Evolutionary conservation across 2,113 vertebrate species (phyloP).

Genomic region (Rhinoptilus africanus): DNA sequence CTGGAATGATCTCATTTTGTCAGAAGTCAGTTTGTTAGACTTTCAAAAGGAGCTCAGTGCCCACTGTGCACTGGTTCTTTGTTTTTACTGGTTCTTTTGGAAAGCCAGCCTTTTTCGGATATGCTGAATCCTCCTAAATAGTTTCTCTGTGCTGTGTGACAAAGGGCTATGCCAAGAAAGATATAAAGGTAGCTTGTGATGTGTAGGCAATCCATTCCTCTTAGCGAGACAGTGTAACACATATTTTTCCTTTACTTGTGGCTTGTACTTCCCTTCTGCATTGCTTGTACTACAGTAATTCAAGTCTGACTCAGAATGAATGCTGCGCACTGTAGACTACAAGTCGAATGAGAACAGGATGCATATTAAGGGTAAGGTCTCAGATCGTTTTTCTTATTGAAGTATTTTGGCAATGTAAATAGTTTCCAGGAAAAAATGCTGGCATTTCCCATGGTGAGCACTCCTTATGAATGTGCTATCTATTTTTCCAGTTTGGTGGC

Average conservation of each 20-base stretch:
- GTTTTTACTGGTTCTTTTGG: not conserved
- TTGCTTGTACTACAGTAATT: conserved; percentile 45
- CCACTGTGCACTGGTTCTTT: conserved; percentile 5
- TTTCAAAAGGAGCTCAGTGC: not conserved
- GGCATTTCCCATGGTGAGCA: not conserved
- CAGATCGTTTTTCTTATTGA: conserved; percentile 57
- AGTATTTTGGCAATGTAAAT: conserved; percentile 19
- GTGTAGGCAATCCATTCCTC: conserved; percentile 36
- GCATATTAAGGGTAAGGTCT: not conserved
- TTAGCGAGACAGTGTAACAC: conserved; percentile 16
- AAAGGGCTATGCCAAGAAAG: conserved; percentile 46
- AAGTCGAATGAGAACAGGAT: conserved; percentile 36
- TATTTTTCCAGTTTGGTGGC: conserved; percentile 50
- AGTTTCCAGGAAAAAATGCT: conserved; percentile 13
- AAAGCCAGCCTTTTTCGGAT: not conserved
- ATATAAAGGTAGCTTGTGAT: conserved; percentile 57
- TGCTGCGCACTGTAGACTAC: conserved; percentile 40
- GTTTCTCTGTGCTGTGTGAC: conserved; percentile 24
- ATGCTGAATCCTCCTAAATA: not conserved
- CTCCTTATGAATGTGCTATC: conserved; percentile 54
- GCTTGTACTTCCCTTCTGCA: conserved; percentile 49
- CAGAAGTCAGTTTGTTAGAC: not conserved
- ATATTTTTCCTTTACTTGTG: conserved; percentile 49
- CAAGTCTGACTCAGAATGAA: conserved; percentile 42
- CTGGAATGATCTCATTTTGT: not conserved